phyloP scores from a whole-genome alignment of 1,140 invertebrate genomes.

The Apolygus lucorum region DNA sequence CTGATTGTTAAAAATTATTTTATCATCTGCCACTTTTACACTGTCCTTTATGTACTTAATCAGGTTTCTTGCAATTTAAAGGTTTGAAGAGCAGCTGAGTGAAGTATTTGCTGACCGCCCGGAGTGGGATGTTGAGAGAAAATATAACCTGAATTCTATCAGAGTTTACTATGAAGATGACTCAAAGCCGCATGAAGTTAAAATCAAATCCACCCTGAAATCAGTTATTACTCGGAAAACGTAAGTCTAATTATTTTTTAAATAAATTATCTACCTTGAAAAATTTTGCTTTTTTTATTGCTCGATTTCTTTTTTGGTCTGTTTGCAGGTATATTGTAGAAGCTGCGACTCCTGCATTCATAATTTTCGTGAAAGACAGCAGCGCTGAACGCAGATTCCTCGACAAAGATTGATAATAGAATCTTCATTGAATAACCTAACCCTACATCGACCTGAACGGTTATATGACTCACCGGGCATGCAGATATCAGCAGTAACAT shows the following conservation, averaged over 20 bases:
- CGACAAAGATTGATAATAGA: too few relatives aligned
- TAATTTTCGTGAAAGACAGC: conserved; percentile 43
- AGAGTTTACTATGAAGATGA: conserved; percentile 73
- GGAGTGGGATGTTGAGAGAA: conserved; percentile 62
- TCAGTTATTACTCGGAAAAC: conserved; percentile 54
- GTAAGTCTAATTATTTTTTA: conserved; percentile 39
- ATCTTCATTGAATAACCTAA: too few relatives aligned
- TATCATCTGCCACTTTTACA: background rate
- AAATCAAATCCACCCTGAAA: conserved; percentile 49
- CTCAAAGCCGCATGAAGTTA: conserved; percentile 53
- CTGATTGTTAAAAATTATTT: too few relatives aligned
- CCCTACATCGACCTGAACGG: too few relatives aligned
- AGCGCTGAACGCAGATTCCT: conserved; percentile 42
- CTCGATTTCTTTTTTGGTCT: background rate
- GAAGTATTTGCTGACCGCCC: conserved; percentile 61
- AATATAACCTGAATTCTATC: conserved; percentile 57
- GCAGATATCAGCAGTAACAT: too few relatives aligned
- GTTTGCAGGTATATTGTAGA: conserved; percentile 43
- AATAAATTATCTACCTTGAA: background rate
- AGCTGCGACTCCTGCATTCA: conserved; percentile 46
- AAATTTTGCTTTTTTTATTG: background rate
- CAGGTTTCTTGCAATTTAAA: conserved; percentile 33
- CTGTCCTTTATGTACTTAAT: background rate
- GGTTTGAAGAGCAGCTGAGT: conserved; percentile 60
- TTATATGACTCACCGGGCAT: too few relatives aligned